Evolutionary conservation across 2,797 vertebrate species (phyloP).

Genomic region (Poeciliopsis presidionis): DNA sequence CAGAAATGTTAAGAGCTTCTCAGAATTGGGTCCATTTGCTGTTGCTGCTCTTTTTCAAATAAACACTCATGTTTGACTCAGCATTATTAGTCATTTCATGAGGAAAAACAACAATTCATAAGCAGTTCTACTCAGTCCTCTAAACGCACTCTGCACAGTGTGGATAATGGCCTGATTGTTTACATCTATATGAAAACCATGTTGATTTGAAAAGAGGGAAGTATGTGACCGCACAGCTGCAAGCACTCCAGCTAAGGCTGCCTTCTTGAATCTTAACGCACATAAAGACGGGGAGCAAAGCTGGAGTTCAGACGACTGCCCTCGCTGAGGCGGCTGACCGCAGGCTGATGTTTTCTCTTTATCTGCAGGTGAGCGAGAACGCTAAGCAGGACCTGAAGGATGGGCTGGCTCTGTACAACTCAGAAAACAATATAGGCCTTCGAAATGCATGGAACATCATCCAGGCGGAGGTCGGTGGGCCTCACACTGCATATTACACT

Average conservation of each 20-base stretch:
- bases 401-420: conserved; percentile 93
- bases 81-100: not conserved
- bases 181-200: conserved; percentile 10
- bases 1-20: not conserved
- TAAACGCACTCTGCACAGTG: conserved; percentile 3
- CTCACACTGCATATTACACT: not conserved
- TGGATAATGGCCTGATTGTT: not conserved
- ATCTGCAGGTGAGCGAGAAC: conserved; percentile 90
- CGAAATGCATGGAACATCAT: conserved; percentile 99
- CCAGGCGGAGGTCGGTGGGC: conserved; percentile 90
- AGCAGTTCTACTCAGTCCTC: not conserved
- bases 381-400: conserved; percentile 95
- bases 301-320: not conserved
- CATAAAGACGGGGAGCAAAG: conserved; percentile 7
- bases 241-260: conserved; percentile 8
- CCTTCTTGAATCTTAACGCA: not conserved
- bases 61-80: not conserved
- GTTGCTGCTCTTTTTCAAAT: not conserved
- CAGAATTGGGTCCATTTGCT: not conserved
- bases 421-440: conserved; percentile 94
- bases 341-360: conserved; percentile 15
- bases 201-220: conserved; percentile 15
- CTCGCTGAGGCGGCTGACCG: not conserved
- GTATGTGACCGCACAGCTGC: not conserved
- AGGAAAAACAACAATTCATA: not conserved